Evolutionary conservation across 2,888 invertebrate species (phyloP).

Genomic region (Cephalotes varians): DNA sequence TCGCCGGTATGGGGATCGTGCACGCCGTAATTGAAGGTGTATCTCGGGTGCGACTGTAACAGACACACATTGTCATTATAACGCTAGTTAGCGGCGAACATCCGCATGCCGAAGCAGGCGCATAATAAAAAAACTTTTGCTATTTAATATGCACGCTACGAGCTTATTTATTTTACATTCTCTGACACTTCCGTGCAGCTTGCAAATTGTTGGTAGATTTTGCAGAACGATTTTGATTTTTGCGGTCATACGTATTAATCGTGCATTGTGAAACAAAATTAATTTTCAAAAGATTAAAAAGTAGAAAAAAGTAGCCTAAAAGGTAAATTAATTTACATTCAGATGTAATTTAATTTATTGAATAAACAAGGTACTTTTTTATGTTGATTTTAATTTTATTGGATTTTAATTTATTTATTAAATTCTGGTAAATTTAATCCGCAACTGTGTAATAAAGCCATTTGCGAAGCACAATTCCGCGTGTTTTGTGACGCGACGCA

Average conservation of each 20-base stretch:
- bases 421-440: neutral
- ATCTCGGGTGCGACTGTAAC: conserved; percentile 82
- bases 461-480: neutral
- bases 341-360: neutral
- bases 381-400: neutral
- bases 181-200: neutral
- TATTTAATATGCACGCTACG: neutral
- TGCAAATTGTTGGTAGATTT: neutral
- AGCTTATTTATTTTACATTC: neutral
- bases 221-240: neutral
- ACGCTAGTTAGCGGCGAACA: neutral
- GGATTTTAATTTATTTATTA: neutral
- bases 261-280: neutral
- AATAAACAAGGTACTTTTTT: neutral
- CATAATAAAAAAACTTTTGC: too few relatives aligned
- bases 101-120: neutral
- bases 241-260: neutral
- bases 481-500: neutral
- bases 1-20: conserved; percentile 84
- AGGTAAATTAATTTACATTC: neutral
- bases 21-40: conserved; percentile 84
- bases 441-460: neutral
- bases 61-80: neutral
- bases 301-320: neutral
- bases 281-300: neutral